phyloP scores from a whole-genome alignment of 2,797 vertebrate genomes.

The Myripristis murdjan region DNA sequence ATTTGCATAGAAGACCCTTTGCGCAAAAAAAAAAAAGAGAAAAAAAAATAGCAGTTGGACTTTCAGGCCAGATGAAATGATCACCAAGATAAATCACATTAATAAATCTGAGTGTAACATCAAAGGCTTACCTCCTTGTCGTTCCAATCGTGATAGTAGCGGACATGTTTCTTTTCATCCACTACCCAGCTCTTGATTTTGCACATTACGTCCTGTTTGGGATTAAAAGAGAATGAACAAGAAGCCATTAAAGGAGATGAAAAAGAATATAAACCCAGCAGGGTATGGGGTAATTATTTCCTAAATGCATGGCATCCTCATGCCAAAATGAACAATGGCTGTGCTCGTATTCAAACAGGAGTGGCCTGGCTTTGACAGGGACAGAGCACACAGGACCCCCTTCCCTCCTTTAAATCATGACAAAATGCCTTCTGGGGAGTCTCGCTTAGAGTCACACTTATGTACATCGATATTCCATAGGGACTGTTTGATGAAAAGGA shows the following conservation, averaged over 20 bases:
- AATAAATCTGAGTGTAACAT: constrained; percentile 77
- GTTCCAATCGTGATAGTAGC: constrained; percentile 94
- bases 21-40: constrained; percentile 24
- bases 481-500: constrained; percentile 73
- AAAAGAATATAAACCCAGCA: constrained; percentile 90
- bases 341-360: constrained; percentile 75
- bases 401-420: constrained; percentile 74
- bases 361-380: constrained; percentile 81
- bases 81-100: constrained; percentile 68
- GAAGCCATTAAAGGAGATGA: constrained; percentile 90
- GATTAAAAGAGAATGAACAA: constrained; percentile 91
- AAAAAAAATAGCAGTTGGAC: constrained; percentile 57
- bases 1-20: constrained; percentile 74
- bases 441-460: constrained; percentile 57
- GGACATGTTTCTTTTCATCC: constrained; percentile 96
- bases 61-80: constrained; percentile 78
- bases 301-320: constrained; percentile 86
- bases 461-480: constrained; percentile 68
- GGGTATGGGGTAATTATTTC: constrained; percentile 91
- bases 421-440: constrained; percentile 80
- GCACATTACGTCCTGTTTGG: constrained; percentile 95
- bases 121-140: constrained; percentile 95
- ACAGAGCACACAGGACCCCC: constrained; percentile 76
- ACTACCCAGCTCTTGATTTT: constrained; percentile 97
- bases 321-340: constrained; percentile 85